Evolutionary conservation across 2,113 vertebrate species (phyloP).

Genomic region (Pachycephala philippinensis): DNA sequence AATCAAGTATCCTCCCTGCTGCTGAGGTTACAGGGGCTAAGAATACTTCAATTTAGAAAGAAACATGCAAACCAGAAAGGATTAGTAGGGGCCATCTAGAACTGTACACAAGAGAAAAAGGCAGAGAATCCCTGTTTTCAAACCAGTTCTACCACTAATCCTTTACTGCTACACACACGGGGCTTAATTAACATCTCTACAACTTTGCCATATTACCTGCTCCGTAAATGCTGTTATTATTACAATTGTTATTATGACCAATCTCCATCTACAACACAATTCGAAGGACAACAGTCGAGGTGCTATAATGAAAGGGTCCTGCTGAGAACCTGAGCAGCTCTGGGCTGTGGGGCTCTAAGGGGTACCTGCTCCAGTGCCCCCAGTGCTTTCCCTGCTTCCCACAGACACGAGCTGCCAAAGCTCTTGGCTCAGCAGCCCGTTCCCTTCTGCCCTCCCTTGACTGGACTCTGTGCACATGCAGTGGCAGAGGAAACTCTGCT

Average conservation of each 20-base stretch:
- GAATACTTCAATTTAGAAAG: not conserved
- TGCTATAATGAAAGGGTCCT: not conserved
- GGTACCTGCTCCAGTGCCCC: not conserved
- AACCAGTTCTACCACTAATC: conserved; percentile 18
- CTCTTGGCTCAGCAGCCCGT: not conserved
- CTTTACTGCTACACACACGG: not conserved
- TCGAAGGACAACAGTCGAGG: not conserved
- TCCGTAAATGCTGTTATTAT: not conserved
- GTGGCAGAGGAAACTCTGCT: not conserved
- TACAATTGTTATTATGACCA: not conserved
- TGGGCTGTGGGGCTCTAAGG: not conserved
- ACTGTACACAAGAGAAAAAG: not conserved
- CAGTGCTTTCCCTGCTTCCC: not conserved
- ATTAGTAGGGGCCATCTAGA: not conserved
- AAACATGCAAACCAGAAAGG: not conserved
- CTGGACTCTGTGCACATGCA: not conserved
- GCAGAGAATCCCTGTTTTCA: conserved; percentile 18
- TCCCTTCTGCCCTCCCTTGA: not conserved
- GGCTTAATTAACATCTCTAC: not conserved
- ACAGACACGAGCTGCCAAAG: not conserved
- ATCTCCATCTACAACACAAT: not conserved
- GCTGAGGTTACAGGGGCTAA: not conserved
- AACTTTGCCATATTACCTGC: not conserved
- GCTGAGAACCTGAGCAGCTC: not conserved
- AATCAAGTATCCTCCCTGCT: not conserved